These are phyloP conservation scores for Pandemis corylana DNA, from an alignment of 2,888 invertebrate genomes.

Conservation along the genomic window DNA sequence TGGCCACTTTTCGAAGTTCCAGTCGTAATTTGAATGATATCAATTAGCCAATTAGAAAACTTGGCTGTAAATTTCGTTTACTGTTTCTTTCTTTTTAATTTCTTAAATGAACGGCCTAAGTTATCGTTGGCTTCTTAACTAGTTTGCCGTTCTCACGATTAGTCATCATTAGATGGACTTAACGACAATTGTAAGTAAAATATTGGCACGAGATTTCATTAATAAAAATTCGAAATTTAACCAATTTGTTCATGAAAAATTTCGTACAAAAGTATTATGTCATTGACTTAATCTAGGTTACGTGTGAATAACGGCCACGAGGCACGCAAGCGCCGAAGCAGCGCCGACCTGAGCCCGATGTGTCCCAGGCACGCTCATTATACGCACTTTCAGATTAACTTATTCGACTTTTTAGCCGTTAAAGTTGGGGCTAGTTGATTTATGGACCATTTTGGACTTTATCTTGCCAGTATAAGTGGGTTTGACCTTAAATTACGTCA, in stretches of 20 bases:
- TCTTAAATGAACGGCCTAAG: too few relatives aligned
- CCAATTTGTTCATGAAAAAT: neutral
- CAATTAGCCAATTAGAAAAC: too few relatives aligned
- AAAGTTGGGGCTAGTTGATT: neutral
- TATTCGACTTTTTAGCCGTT: neutral
- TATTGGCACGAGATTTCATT: too few relatives aligned
- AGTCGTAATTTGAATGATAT: neutral
- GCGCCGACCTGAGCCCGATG: neutral
- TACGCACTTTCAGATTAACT: slow-evolving; percentile 1
- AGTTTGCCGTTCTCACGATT: too few relatives aligned
- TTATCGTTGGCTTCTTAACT: too few relatives aligned
- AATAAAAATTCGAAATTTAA: neutral
- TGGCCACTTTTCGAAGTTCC: neutral
- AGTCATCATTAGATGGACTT: too few relatives aligned
- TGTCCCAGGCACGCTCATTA: neutral
- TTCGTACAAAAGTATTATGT: neutral
- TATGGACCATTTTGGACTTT: neutral
- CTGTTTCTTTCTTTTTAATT: too few relatives aligned
- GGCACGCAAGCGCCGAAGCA: slow-evolving; percentile 11
- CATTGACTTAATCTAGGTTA: slow-evolving; percentile 20
- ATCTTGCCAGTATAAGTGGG: neutral
- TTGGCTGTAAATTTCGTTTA: too few relatives aligned
- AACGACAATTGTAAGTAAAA: too few relatives aligned
- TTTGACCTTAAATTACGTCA: neutral
- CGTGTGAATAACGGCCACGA: neutral